phyloP scores from a whole-genome alignment of 2,888 invertebrate genomes.

The Coelopa pilipes region DNA sequence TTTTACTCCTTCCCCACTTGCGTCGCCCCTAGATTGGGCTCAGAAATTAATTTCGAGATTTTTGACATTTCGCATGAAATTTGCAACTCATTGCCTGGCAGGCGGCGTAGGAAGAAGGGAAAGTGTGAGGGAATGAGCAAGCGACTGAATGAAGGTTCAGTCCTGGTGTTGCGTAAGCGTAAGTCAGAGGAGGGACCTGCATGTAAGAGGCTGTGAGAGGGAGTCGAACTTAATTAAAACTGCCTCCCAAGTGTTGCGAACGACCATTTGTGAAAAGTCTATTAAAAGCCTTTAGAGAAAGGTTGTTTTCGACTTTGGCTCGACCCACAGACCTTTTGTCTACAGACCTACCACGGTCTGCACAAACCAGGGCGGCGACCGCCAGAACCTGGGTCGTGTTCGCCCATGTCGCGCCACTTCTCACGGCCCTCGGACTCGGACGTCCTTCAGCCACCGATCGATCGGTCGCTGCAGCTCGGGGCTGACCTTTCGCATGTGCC shows the following conservation, averaged over 20 bases:
- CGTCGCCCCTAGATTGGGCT: not conserved
- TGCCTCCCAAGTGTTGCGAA: not conserved
- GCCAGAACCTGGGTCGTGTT: no score
- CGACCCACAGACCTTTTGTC: no score
- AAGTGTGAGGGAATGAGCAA: not conserved
- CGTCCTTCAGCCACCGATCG: no score
- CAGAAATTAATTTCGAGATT: not conserved
- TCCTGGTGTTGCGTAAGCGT: not conserved
- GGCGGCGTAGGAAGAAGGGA: not conserved
- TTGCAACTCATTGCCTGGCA: not conserved
- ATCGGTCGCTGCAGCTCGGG: no score
- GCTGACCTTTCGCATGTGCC: not conserved
- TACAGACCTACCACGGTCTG: no score
- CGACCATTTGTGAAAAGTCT: no score
- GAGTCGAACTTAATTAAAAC: not conserved
- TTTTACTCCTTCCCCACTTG: not conserved
- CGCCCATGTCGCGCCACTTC: no score
- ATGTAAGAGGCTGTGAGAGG: not conserved
- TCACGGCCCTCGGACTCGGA: no score
- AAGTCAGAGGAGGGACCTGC: not conserved
- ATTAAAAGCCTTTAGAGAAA: no score
- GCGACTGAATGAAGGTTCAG: not conserved
- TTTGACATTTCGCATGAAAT: conserved; percentile 16
- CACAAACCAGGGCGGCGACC: no score
- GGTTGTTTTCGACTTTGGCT: no score